These are phyloP conservation scores for Danaus plexippus DNA, from an alignment of 1,140 invertebrate genomes.

Conservation along the genomic window DNA sequence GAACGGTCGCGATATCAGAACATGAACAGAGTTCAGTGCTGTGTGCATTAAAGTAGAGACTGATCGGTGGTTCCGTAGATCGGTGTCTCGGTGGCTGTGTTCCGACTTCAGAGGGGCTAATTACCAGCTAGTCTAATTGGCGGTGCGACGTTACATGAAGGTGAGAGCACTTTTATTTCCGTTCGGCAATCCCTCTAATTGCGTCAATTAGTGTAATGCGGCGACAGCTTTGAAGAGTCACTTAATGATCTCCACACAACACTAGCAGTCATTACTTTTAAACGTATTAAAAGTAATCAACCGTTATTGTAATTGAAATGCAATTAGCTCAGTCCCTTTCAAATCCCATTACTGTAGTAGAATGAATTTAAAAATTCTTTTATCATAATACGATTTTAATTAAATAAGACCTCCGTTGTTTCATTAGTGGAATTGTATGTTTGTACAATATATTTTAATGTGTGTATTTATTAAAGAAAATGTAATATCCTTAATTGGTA, in stretches of 20 bases:
- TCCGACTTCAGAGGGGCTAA: constrained; percentile 49
- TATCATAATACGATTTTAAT: too few species aligned
- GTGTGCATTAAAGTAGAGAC: constrained; percentile 51
- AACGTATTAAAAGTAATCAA: constrained; percentile 41
- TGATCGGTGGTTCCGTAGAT: constrained; percentile 14
- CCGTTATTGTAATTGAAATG: constrained; percentile 9
- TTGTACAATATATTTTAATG: too few species aligned
- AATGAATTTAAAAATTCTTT: too few species aligned
- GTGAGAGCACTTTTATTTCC: constrained; percentile 70
- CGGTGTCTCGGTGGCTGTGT: constrained; percentile 29
- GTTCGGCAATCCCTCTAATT: constrained; percentile 71
- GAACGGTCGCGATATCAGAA: constrained; percentile 10
- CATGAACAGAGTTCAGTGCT: constrained; percentile 52
- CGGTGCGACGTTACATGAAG: constrained; percentile 69
- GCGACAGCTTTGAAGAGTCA: constrained; percentile 66
- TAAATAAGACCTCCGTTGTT: too few species aligned
- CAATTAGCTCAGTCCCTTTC: constrained; percentile 14
- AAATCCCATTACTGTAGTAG: constrained; percentile 1
- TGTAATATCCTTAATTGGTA: constrained; percentile 24
- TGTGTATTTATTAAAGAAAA: constrained; percentile 19
- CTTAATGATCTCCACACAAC: constrained; percentile 58
- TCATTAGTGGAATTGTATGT: too few species aligned
- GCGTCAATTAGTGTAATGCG: constrained; percentile 71
- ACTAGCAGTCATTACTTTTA: constrained; percentile 36
- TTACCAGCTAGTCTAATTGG: constrained; percentile 68